phyloP scores from a whole-genome alignment of 2,888 invertebrate genomes.

The Erannis defoliaria region DNA sequence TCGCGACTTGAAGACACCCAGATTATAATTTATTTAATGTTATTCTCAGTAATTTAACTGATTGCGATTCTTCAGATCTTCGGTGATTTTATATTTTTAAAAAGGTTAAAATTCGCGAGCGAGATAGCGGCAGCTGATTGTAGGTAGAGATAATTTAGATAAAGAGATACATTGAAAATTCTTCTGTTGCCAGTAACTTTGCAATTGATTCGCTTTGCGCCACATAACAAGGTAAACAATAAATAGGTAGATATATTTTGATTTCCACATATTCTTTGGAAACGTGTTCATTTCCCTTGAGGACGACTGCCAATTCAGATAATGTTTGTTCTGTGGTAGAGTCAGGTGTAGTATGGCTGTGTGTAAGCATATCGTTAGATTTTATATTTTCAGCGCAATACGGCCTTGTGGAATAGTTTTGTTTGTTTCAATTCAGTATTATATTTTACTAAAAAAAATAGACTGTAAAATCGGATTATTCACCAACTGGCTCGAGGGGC shows the following conservation, averaged over 20 bases:
- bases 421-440: neutral
- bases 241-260: neutral
- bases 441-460: neutral
- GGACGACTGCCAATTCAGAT: conserved; percentile 12
- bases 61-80: no score
- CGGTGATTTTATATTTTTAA: no score
- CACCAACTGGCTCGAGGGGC: no score
- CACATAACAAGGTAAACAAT: neutral
- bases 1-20: no score
- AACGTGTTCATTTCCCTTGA: conserved; percentile 17
- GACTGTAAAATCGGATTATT: no score
- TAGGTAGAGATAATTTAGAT: no score
- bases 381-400: conserved; percentile 13
- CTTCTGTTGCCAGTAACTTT: no score
- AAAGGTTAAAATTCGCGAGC: no score
- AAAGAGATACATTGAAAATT: no score
- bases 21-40: no score
- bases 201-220: neutral
- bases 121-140: no score
- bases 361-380: conserved; percentile 17
- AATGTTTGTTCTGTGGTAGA: conserved; percentile 16
- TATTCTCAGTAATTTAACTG: no score
- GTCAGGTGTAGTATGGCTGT: conserved; percentile 16
- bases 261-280: conserved; percentile 4
- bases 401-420: conserved; percentile 6